Conservation (phyloP, 2,113 vertebrate genomes). For the Delphinus delphis region DNA sequence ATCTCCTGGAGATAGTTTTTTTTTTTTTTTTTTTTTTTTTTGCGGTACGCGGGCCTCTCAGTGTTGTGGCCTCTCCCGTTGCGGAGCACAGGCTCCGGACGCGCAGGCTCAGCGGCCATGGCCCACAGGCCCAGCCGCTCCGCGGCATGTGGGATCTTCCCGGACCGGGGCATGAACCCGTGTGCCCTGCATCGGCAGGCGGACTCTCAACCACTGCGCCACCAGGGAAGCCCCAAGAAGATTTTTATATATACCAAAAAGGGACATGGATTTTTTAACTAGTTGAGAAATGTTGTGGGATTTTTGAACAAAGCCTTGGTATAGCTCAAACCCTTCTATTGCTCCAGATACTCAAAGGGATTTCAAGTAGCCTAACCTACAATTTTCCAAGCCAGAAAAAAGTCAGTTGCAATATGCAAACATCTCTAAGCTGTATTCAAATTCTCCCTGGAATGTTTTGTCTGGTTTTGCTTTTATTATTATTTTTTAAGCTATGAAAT, state of each 20-base stretch:
- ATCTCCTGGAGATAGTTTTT: not conserved
- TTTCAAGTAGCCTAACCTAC: not conserved
- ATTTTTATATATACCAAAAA: not conserved
- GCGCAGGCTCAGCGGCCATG: too few relatives aligned
- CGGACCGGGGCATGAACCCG: too few relatives aligned
- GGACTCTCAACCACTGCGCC: too few relatives aligned
- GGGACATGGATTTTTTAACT: not conserved
- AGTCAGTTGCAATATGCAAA: not conserved
- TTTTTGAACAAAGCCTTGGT: not conserved
- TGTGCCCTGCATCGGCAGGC: too few relatives aligned
- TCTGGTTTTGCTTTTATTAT: not conserved
- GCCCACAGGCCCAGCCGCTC: too few relatives aligned
- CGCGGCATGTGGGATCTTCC: too few relatives aligned
- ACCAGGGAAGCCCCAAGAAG: not conserved
- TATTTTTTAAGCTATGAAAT: constrained; percentile 27
- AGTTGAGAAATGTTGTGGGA: constrained; percentile 17
- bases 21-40: not conserved
- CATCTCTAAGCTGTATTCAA: not conserved
- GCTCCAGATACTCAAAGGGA: not conserved
- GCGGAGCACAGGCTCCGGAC: too few relatives aligned
- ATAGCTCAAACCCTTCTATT: not conserved
- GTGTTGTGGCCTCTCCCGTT: too few relatives aligned
- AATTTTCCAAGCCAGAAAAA: not conserved
- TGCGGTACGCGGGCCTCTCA: too few relatives aligned
- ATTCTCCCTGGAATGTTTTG: not conserved